Evolutionary conservation across 2,113 vertebrate species (phyloP).

Genomic region (Argyrosomus japonicus): DNA sequence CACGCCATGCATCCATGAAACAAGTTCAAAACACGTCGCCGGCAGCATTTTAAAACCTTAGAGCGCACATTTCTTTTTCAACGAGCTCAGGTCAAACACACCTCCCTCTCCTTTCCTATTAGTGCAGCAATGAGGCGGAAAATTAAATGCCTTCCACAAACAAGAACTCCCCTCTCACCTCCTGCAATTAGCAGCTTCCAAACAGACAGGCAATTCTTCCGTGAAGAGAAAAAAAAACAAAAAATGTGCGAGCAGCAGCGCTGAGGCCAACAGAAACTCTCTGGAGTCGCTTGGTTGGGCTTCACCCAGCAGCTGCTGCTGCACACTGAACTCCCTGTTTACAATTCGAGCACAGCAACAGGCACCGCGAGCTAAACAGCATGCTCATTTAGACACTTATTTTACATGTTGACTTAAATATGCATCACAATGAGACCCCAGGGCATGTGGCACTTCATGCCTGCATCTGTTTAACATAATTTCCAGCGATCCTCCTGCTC

Average conservation of each 20-base stretch:
- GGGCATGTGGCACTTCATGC: background rate
- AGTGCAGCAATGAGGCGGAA: constrained; percentile 40
- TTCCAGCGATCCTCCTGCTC: constrained; percentile 4
- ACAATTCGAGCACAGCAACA: background rate
- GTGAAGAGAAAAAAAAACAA: background rate
- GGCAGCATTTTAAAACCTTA: background rate
- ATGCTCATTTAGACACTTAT: background rate
- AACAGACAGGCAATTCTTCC: constrained; percentile 50
- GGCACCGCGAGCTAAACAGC: background rate
- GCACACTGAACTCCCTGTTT: background rate
- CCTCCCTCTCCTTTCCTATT: constrained; percentile 6
- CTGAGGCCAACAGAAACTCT: constrained; percentile 14
- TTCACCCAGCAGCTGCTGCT: constrained; percentile 38
- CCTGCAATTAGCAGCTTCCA: constrained; percentile 52
- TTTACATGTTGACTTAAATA: background rate
- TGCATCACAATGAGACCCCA: background rate
- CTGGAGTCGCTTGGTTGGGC: background rate
- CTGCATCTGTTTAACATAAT: background rate
- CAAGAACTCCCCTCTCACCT: constrained; percentile 37
- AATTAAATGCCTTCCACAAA: constrained; percentile 57
- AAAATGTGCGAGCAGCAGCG: background rate
- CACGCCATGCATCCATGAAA: background rate
- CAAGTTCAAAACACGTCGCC: background rate
- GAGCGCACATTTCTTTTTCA: background rate
- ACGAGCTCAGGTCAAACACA: constrained; percentile 24